These are phyloP conservation scores for Gerris lacustris DNA, from an alignment of 2,888 invertebrate species.

Conservation along the genomic window DNA sequence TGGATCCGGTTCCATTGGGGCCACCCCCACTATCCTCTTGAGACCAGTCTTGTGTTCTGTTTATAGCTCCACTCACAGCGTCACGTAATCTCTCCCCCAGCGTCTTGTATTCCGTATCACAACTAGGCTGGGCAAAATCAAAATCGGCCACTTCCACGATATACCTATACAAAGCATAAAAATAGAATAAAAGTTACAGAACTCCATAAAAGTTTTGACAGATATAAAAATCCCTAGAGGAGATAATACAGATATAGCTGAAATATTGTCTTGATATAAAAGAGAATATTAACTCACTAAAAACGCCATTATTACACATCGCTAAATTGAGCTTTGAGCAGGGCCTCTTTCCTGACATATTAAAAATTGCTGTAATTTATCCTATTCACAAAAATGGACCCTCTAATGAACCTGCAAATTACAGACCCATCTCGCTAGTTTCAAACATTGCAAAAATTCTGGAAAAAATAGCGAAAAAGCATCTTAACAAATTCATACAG, in stretches of 20 bases:
- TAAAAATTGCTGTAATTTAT: too few species aligned
- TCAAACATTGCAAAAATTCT: too few species aligned
- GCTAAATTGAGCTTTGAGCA: too few species aligned
- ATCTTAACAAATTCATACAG: too few species aligned
- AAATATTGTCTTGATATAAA: neutral
- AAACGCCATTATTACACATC: too few species aligned
- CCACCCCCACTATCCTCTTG: conserved; percentile 28
- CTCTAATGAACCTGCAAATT: too few species aligned
- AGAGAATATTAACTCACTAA: neutral
- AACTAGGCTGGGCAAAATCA: conserved; percentile 58
- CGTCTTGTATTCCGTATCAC: conserved; percentile 73
- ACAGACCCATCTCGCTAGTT: too few species aligned
- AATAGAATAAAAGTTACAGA: neutral
- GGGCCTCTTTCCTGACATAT: too few species aligned
- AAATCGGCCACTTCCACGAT: conserved; percentile 82
- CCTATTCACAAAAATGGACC: too few species aligned
- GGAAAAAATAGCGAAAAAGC: too few species aligned
- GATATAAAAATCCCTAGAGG: neutral
- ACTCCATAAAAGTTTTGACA: neutral
- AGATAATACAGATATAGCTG: too few species aligned
- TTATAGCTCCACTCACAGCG: conserved; percentile 53
- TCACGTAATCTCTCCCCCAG: conserved; percentile 70
- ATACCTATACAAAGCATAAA: conserved; percentile 22
- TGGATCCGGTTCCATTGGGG: neutral
- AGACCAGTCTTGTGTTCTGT: conserved; percentile 30